Conservation (phyloP, 2,797 vertebrate genomes). For the Clarias platycephalus region DNA sequence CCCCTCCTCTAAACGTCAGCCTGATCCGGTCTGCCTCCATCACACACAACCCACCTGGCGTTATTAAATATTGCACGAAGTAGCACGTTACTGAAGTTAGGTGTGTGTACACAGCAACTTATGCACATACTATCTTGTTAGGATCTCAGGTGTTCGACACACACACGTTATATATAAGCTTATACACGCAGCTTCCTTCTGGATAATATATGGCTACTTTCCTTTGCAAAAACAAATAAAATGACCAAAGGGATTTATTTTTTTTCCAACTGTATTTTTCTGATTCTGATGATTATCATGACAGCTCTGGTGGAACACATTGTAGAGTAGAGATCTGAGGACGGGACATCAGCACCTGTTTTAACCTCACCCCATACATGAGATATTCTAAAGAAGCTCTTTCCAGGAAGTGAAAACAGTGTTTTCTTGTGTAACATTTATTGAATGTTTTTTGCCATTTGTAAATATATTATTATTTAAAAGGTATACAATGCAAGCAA, state of each 20-base stretch:
- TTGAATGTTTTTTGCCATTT: neutral
- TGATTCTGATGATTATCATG: neutral
- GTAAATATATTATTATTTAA: slow-evolving; percentile 13
- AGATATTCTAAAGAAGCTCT: neutral
- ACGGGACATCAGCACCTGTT: neutral
- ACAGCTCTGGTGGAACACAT: neutral
- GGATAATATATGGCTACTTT: slow-evolving; percentile 52
- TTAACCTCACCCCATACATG: neutral
- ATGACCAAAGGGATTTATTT: slow-evolving; percentile 33
- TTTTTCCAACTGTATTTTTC: slow-evolving; percentile 15
- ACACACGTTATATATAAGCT: slow-evolving; percentile 15
- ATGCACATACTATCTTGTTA: slow-evolving; percentile 23
- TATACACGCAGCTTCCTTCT: slow-evolving; percentile 20
- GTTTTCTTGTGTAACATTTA: slow-evolving; percentile 5
- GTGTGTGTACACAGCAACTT: slow-evolving; percentile 6
- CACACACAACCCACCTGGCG: slow-evolving; percentile 39
- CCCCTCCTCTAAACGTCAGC: slow-evolving; percentile 30
- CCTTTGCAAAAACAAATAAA: slow-evolving; percentile 46
- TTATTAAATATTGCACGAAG: slow-evolving; percentile 43
- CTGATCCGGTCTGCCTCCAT: slow-evolving; percentile 40
- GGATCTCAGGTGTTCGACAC: slow-evolving; percentile 21
- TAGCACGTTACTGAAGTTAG: slow-evolving; percentile 10
- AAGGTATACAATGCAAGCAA: slow-evolving; percentile 38
- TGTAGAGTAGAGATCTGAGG: slow-evolving; percentile 1
- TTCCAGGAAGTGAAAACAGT: slow-evolving; percentile 14